phyloP scores from a whole-genome alignment of 2,113 vertebrate genomes.

The Telmatochromis sp. region DNA sequence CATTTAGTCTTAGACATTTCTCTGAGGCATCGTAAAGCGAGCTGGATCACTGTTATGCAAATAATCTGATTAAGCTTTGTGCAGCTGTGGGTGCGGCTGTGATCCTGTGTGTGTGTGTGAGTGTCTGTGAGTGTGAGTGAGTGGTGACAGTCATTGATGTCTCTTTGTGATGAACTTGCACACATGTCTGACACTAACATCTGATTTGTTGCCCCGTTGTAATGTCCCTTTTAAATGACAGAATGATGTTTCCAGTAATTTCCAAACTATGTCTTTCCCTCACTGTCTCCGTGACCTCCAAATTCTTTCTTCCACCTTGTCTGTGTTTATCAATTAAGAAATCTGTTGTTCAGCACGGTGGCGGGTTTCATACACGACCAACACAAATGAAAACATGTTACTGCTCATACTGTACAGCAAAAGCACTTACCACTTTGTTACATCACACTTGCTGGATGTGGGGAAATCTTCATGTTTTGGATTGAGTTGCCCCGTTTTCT shows the following conservation, averaged over 20 bases:
- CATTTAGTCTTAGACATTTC: not conserved
- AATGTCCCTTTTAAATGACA: not conserved
- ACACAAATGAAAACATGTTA: not conserved
- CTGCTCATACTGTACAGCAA: constrained; percentile 8
- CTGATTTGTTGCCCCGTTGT: not conserved
- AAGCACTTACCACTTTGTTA: not conserved
- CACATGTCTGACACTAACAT: not conserved
- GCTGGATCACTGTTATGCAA: constrained; percentile 37
- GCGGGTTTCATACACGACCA: not conserved
- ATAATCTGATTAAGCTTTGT: constrained; percentile 5
- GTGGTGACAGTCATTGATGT: not conserved
- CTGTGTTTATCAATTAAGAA: not conserved
- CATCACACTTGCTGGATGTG: not conserved
- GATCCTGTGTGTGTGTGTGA: not conserved
- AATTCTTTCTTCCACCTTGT: not conserved
- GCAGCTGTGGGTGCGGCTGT: not conserved
- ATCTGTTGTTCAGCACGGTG: not conserved
- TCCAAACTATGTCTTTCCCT: not conserved
- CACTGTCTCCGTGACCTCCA: not conserved
- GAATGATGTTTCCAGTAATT: not conserved
- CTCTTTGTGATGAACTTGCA: not conserved
- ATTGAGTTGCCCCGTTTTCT: not conserved
- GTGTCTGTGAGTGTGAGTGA: not conserved
- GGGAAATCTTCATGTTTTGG: not conserved
- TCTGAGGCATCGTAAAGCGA: not conserved